A percentile compares a stretch with the other conserved stretches of the same genome.
phyloP scores from a whole-genome alignment of 1,140 invertebrate genomes.

The Orius laevigatus region DNA sequence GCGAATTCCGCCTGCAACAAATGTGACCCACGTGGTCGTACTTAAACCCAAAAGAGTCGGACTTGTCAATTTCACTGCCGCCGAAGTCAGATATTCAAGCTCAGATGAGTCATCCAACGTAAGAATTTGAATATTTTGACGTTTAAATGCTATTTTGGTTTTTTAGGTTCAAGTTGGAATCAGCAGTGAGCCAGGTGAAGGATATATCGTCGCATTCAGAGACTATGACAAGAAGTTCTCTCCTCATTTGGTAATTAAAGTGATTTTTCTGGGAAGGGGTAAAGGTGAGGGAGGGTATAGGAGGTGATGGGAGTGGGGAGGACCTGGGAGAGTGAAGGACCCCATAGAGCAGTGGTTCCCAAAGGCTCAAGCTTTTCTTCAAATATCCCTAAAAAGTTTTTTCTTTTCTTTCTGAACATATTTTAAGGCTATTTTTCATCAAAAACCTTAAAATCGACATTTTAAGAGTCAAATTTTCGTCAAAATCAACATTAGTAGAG shows the following conservation, averaged over 20 bases:
- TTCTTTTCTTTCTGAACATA: too few species aligned
- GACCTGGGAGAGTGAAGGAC: too few species aligned
- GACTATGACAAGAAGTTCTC: conserved; percentile 98
- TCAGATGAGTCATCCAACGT: conserved; percentile 59
- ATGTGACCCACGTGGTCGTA: conserved; percentile 87
- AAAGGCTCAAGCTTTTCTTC: not conserved
- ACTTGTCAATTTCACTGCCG: conserved; percentile 94
- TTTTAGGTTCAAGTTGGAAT: conserved; percentile 59
- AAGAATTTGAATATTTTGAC: too few species aligned
- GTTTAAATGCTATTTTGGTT: conserved; percentile 1
- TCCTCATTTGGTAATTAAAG: conserved; percentile 63
- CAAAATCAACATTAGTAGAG: too few species aligned
- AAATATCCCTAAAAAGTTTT: not conserved
- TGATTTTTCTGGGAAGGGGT: not conserved
- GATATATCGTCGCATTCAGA: conserved; percentile 82
- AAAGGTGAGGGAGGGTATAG: too few species aligned
- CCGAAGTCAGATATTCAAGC: conserved; percentile 75
- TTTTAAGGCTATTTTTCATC: too few species aligned
- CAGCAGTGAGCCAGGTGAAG: conserved; percentile 92
- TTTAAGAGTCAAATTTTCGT: too few species aligned
- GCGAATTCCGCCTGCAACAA: conserved; percentile 77
- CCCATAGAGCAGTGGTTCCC: not conserved
- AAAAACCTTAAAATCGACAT: too few species aligned
- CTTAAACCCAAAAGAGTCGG: conserved; percentile 78
- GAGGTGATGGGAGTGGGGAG: too few species aligned